These are phyloP conservation scores for Pogonocherus hispidulus DNA, from an alignment of 2,888 invertebrate species.

Conservation along the genomic window DNA sequence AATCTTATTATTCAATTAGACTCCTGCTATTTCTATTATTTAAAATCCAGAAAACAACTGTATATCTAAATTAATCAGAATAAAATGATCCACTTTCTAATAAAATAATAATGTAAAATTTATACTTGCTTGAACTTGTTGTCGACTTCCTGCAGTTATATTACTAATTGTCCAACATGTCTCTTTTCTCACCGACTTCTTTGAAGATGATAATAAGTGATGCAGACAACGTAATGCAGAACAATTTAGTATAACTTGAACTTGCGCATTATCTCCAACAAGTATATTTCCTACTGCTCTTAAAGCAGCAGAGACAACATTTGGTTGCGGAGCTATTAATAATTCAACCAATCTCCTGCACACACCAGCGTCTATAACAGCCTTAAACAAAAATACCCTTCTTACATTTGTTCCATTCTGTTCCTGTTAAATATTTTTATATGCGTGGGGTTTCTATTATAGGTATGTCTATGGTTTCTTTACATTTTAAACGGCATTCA, in stretches of 20 bases:
- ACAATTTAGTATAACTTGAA: conserved; percentile 90
- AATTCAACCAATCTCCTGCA: conserved; percentile 75
- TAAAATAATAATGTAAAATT: no score
- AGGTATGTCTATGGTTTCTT: no score
- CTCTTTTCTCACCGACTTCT: conserved; percentile 93
- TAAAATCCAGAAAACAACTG: no score
- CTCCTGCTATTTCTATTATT: no score
- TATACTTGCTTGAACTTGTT: conserved; percentile 86
- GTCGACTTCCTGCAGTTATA: conserved; percentile 94
- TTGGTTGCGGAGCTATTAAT: conserved; percentile 83
- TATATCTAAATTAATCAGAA: no score
- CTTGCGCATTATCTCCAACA: conserved; percentile 96
- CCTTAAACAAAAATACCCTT: conserved; percentile 70
- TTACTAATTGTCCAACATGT: conserved; percentile 98
- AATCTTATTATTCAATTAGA: no score
- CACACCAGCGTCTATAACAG: conserved; percentile 95
- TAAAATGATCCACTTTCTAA: not conserved
- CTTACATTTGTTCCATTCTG: no score
- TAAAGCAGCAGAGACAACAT: conserved; percentile 91
- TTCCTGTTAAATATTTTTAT: no score
- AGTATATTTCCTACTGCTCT: conserved; percentile 98
- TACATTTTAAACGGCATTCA: no score
- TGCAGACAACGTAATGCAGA: conserved; percentile 88
- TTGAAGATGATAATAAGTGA: conserved; percentile 81
- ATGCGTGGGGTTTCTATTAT: no score